Base-by-base conservation (phyloP, 2,888 invertebrate species). In the Ferrisia virgata region DNA sequence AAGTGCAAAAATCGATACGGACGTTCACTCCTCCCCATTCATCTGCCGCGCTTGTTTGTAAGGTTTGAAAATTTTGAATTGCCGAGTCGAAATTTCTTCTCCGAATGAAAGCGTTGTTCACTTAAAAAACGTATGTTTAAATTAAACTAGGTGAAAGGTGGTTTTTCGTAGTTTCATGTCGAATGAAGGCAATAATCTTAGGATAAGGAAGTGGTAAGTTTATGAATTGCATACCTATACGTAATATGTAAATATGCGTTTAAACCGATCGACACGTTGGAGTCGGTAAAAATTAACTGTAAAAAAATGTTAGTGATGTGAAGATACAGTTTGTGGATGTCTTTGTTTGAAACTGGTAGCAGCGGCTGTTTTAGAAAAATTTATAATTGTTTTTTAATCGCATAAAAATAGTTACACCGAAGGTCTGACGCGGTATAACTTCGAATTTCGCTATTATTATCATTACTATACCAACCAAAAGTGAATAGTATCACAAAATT, bases 21-120 rank as follows among this genome's bases (percentile, higher is more conserved):
- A 76, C 72, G 72, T 36, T 36, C 22, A 36, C 36, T 36, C 72
- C 72, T 36, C 72, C 72, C 72, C 72, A 36, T 76, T 76, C 72
- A 76, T 76, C 72, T 76, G 72, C 72, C 72, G 72, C 72, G 36
- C 72, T 76, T 76, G 72, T 36, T 76, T 36, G 72, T 76, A 36
- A 15, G 72, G 72, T 76, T 76, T 36, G 72, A 76, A 76, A 76
- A 76, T 76, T 76, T 76, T 76, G 72, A 76, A 18, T 76, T 11
- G 72, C 36, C 31, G 36, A 76, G 72, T 28, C 36, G 11, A 76
- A 76, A 76, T 76, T 72, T 36, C 28, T 28, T 64, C 36, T 18
- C 36, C 72, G 72, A 3, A 18, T 6, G 72, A 33, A 9, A 36
- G 18, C 36, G 72, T 33, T 76, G 31, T 36, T 33, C 13, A 18